Base-by-base conservation (phyloP, 1,140 invertebrate species). In the Laupala kohalensis region DNA sequence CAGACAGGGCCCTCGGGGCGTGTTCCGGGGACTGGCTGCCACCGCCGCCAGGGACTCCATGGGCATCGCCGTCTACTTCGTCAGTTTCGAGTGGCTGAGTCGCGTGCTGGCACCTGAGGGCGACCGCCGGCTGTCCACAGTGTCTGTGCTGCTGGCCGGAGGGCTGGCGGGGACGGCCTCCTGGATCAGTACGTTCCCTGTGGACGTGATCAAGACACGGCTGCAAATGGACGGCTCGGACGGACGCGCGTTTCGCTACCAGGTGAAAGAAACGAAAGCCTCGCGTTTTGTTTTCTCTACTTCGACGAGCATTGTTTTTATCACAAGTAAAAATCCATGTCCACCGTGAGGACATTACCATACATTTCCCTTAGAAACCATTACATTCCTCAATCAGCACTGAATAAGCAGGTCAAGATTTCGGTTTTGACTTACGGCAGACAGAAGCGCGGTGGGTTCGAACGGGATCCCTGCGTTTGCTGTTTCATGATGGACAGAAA, bases 201-300 rank as follows among this genome's bases (percentile, higher is more conserved):
- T 94, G 2, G 95, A 97, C 80, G 91, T 96, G 0, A 82, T 97
- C 6, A 97, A 97, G 78, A 93, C 94, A 0, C 83, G 93, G 66
- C 80, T 95, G 29, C 37, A 53, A 19, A 19, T 53, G 37, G 37
- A 53, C 37, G 37, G 37, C 37, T 13, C 19, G 1, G 4, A 53
- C 37, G 37, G 37, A 19, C 37, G n/a, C 37, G 37, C 37, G 64
- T 9, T n/a, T n/a, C 37, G 37, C 37, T 53, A 53, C 37, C 19
- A 9, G n/a, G n/a, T n/a, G n/a, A n/a, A n/a, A n/a, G n/a, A n/a
- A n/a, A n/a, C n/a, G n/a, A n/a, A n/a, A n/a, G n/a, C n/a, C n/a
- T n/a, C n/a, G n/a, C n/a, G n/a, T n/a, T n/a, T n/a, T n/a, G n/a
- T n/a, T n/a, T n/a, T n/a, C n/a, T n/a, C n/a, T n/a, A n/a, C n/a